Base-by-base conservation (phyloP, 2,113 vertebrate species). In the Eudorcas thomsonii region DNA sequence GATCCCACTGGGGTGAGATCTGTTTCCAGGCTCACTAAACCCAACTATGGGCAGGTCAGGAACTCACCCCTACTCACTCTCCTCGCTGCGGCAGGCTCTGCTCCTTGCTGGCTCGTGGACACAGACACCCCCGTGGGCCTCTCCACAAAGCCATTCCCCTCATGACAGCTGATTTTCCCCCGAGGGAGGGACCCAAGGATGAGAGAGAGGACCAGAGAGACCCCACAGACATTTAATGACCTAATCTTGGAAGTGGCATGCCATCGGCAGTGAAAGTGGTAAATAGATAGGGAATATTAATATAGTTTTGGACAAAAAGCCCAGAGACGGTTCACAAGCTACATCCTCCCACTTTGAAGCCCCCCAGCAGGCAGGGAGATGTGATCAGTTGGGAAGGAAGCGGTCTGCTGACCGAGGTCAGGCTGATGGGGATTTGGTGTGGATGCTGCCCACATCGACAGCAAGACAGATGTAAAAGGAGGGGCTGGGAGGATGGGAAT, bases 31-130 rank as follows among this genome's bases (percentile, higher is more conserved):
- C 28, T n/a, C 0, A 4, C 39, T 48, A 48, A 10, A 26, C 19
- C 11, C 1, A 0, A 23, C 43, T 7, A 1, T 2, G 17, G 12
- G 2, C 0, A 5, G 59, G 12, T 15, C 85, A 15, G 85, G 85
- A 87, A 33, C 19, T 88, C 60, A 45, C 84, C 84, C 26, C 8
- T 23, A 17, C 45, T 57, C 28, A 0, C 2, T 25, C 6, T 28
- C 8, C 71, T n/a, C 26, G n/a, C 26, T 25, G 59, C 59, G 25
- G 1, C n/a, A 14, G 78, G 48, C 60, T 52, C 33, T 33, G 60
- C 5, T 36, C 21, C 86, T 33, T 36, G 86, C 62, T 55, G 64
- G 15, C 64, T 43, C 2, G 0, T 30, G 50, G n/a, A 21, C 7
- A 12, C 16, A 30, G 64, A 39, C 16, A 3, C 28, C n/a, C 26